A percentile compares a stretch with the other conserved stretches of the same genome.
Conservation (phyloP, 2,113 vertebrate genomes). For the Nothoprocta perdicaria region DNA sequence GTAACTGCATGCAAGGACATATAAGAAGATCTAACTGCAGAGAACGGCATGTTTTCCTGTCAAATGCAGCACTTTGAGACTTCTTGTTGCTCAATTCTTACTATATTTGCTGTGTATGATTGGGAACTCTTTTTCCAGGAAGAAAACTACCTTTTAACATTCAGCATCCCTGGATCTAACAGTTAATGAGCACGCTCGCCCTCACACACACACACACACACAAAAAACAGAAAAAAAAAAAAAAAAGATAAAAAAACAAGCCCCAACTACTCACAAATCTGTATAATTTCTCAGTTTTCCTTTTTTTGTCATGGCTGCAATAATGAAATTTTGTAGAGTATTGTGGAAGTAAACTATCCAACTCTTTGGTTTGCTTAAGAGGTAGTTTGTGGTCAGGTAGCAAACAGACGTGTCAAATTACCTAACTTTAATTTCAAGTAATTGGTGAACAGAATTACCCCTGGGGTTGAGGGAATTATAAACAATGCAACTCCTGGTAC, state of each 20-base stretch:
- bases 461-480: conserved; percentile 58
- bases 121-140: not conserved
- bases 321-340: conserved; percentile 55
- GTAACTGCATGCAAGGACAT: not conserved
- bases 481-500: conserved; percentile 39
- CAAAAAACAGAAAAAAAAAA: not conserved
- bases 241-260: not conserved
- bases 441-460: conserved; percentile 73
- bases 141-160: conserved; percentile 2
- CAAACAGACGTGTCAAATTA: conserved; percentile 79
- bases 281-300: conserved; percentile 57
- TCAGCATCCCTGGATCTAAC: not conserved
- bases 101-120: conserved; percentile 22
- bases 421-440: conserved; percentile 80
- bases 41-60: not conserved
- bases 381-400: conserved; percentile 78
- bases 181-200: conserved; percentile 34
- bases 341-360: conserved; percentile 61
- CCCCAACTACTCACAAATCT: conserved; percentile 19
- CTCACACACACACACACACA: no score
- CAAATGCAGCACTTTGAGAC: not conserved
- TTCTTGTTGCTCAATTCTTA: not conserved
- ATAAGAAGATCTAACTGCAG: not conserved
- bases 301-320: conserved; percentile 49
- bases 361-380: conserved; percentile 69